These are phyloP conservation scores for Chondrilla cf. caribensis DNA, from an alignment of 37 sponge, comb jelly and placozoan species.

Conservation along the genomic window DNA sequence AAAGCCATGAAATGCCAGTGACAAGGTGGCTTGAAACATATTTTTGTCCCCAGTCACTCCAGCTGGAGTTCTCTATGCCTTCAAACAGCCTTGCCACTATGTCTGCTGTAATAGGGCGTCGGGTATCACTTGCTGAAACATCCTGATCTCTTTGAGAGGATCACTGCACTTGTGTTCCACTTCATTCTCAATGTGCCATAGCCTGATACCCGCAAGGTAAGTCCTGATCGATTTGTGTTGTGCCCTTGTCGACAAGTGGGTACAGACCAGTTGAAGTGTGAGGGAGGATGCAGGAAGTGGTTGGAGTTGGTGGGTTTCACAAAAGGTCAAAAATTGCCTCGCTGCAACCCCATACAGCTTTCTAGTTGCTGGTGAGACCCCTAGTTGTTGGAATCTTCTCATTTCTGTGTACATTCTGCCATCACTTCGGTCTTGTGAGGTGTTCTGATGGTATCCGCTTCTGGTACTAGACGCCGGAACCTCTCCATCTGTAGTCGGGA, in stretches of 20 bases:
- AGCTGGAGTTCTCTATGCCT: background rate
- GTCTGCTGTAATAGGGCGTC: conserved; percentile 16
- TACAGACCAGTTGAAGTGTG: background rate
- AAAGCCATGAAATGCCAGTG: conserved; percentile 30
- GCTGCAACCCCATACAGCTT: background rate
- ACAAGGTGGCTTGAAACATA: conserved; percentile 31
- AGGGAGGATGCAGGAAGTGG: conserved; percentile 17
- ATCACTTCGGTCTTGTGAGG: background rate
- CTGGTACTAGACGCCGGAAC: background rate
- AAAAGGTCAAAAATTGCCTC: conserved; percentile 9
- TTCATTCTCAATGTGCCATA: background rate
- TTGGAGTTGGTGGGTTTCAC: background rate
- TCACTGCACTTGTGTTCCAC: background rate
- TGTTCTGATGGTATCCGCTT: background rate
- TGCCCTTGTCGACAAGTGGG: background rate
- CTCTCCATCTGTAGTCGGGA: background rate
- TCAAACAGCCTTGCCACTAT: background rate
- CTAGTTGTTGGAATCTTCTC: conserved; percentile 2
- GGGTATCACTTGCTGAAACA: background rate
- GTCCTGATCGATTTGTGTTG: conserved; percentile 2
- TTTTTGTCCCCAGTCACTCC: background rate
- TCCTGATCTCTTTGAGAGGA: background rate
- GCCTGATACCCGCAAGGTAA: conserved; percentile 38
- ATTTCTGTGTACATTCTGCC: too few species aligned
- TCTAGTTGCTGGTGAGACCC: background rate